These are phyloP conservation scores for Halcyon badia DNA, from an alignment of 2,797 vertebrate species.

Conservation along the genomic window DNA sequence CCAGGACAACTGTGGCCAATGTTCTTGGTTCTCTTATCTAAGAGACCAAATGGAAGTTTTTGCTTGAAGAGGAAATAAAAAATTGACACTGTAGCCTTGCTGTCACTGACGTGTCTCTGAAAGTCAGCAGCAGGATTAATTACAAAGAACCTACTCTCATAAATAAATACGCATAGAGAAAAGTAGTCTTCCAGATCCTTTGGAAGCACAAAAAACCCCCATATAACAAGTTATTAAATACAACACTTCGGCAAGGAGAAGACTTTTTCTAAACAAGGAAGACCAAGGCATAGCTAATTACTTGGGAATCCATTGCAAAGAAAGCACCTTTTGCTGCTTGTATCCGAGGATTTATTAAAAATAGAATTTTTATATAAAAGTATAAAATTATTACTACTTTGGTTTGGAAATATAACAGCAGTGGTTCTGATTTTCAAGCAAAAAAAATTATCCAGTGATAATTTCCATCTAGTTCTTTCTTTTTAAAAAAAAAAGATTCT, in stretches of 20 bases:
- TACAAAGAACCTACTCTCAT: conserved; percentile 22
- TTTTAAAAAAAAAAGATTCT: conserved; percentile 5
- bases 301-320: conserved; percentile 63
- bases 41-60: not conserved
- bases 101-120: not conserved
- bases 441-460: conserved; percentile 56
- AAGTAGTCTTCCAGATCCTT: conserved; percentile 21
- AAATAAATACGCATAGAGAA: conserved; percentile 38
- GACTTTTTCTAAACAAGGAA: conserved; percentile 44
- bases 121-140: conserved; percentile 18
- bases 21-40: not conserved
- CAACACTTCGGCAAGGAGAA: conserved; percentile 11
- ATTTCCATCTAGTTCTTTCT: conserved; percentile 43
- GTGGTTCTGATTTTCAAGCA: conserved; percentile 56
- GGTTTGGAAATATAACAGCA: conserved; percentile 45
- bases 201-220: not conserved
- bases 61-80: not conserved
- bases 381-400: conserved; percentile 67
- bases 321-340: conserved; percentile 60
- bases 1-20: not conserved
- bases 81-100: not conserved
- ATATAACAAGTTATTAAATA: not conserved
- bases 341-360: conserved; percentile 66
- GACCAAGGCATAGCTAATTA: conserved; percentile 62
- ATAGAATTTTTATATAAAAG: conserved; percentile 58